These are phyloP conservation scores for Morpho deidamia DNA, from an alignment of 2,888 invertebrate genomes.

Conservation along the genomic window DNA sequence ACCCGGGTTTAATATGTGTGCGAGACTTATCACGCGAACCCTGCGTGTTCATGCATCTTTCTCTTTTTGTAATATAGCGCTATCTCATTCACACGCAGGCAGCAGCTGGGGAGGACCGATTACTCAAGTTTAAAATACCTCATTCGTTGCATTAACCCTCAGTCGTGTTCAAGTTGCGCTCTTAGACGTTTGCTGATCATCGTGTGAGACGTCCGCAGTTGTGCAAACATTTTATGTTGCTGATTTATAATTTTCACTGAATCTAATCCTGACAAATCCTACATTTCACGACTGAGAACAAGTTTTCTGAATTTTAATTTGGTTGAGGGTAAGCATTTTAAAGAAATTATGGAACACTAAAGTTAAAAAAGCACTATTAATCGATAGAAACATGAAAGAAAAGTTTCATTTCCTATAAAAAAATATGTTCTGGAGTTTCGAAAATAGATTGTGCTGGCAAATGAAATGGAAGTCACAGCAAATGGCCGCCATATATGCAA, in stretches of 20 bases:
- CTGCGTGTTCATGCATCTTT: conserved; percentile 56
- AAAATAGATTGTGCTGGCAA: conserved; percentile 30
- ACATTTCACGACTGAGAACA: conserved; percentile 30
- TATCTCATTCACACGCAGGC: conserved; percentile 39
- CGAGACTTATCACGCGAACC: conserved; percentile 62
- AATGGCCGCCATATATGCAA: conserved; percentile 62
- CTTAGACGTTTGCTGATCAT: conserved; percentile 40
- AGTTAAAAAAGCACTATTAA: background rate
- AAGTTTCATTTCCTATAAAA: background rate
- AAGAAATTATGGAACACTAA: background rate
- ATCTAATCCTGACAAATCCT: conserved; percentile 33
- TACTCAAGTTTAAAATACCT: conserved; percentile 68
- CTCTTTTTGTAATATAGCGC: conserved; percentile 45
- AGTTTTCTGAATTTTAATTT: conserved; percentile 35
- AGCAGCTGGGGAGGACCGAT: conserved; percentile 54
- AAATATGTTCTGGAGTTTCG: background rate
- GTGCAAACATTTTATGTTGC: conserved; percentile 50
- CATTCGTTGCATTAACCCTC: conserved; percentile 51
- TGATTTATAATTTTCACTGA: conserved; percentile 29
- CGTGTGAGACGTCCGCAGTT: conserved; percentile 43
- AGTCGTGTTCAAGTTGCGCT: conserved; percentile 63
- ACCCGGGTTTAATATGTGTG: conserved; percentile 49
- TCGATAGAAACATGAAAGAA: background rate
- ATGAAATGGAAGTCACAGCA: conserved; percentile 35
- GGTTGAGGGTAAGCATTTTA: conserved; percentile 47